phyloP scores from a whole-genome alignment of 2,888 invertebrate species.

The Dorcus parallelipipedus region DNA sequence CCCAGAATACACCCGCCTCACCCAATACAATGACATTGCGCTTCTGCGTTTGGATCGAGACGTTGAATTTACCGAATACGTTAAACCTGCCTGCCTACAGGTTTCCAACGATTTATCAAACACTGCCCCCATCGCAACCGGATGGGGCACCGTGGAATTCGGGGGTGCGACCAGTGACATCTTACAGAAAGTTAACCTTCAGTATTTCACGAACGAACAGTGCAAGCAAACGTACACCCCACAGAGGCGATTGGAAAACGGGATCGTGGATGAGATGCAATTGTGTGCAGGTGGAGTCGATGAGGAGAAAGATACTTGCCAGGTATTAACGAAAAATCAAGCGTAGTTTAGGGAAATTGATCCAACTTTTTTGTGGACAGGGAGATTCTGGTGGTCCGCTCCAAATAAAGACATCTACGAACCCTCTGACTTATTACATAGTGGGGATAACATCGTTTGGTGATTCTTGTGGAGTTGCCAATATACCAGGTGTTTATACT shows the following conservation, averaged over 20 bases:
- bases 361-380: constrained; percentile 34
- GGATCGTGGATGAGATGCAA: constrained; percentile 8
- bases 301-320: constrained; percentile 13
- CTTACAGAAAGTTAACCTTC: constrained; percentile 26
- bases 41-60: constrained; percentile 42
- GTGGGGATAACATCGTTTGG: constrained; percentile 50
- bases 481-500: constrained; percentile 48
- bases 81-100: constrained; percentile 49
- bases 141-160: constrained; percentile 28
- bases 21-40: constrained; percentile 51
- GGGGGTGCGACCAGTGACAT: constrained; percentile 17
- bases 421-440: constrained; percentile 46
- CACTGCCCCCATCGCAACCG: constrained; percentile 23
- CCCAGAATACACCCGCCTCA: constrained; percentile 42
- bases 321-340: constrained; percentile 1
- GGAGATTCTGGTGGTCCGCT: constrained; percentile 65
- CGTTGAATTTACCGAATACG: constrained; percentile 38
- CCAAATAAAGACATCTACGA: constrained; percentile 32
- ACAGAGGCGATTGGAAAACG: constrained; percentile 7
- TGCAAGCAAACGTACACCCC: constrained; percentile 19
- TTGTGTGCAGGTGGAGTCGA: constrained; percentile 12
- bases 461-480: constrained; percentile 39
- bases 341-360: not conserved
- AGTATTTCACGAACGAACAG: constrained; percentile 16
- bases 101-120: constrained; percentile 10